Base-by-base conservation (phyloP, 2,888 invertebrate genomes). In the Epicampocera succincta region DNA sequence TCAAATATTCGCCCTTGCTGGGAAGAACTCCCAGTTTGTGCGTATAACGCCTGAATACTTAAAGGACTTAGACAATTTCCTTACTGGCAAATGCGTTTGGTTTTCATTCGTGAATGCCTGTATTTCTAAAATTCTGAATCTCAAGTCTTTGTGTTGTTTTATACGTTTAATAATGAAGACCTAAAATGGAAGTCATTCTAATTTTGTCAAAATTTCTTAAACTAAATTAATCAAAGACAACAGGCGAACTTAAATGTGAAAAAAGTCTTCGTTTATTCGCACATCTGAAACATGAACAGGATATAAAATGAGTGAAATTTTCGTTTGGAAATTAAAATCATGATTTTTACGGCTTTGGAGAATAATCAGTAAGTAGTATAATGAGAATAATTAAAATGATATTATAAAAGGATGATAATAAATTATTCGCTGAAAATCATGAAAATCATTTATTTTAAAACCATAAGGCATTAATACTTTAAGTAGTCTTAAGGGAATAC, bases 141-240 rank as follows among this genome's bases (percentile, higher is more conserved):
- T 29, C 9, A 33, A 19, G 33, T 11, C 21, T 50, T 13, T 29
- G 21, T 65, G 63, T 38, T 58, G 69, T 74, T 73, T 81, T 65
- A 73, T 63, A 65, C 63, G 63, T 50, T 81, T 72, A 25, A 25
- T 69, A 63, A 77, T 68, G 76, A 68, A 65, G 69, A 61, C 60
- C 56, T 75, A 50, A 72, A 80, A 81, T 77, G 68, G 60, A 73
- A 81, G 65, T 74, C 72, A 68, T 76, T 77, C 44, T 50, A 61
- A 56, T 69, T 33, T 58, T 15, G 21, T 50, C 61, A 63, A 81
- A 63, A 50, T 46, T 69, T 77, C 68, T 69, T 73, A 68, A 73
- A 77, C 69, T 54, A 73, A 63, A 50, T 81, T 81, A 73, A 77
- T 65, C 73, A 81, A 48, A 44, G 58, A 75, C 38, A 71, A 42